Percentiles rank a stretch among this genome's conserved stretches.
These are phyloP conservation scores for Stichopus horrens DNA, from an alignment of 53 echinoderm and acorn worm genomes.

Conservation along the genomic window DNA sequence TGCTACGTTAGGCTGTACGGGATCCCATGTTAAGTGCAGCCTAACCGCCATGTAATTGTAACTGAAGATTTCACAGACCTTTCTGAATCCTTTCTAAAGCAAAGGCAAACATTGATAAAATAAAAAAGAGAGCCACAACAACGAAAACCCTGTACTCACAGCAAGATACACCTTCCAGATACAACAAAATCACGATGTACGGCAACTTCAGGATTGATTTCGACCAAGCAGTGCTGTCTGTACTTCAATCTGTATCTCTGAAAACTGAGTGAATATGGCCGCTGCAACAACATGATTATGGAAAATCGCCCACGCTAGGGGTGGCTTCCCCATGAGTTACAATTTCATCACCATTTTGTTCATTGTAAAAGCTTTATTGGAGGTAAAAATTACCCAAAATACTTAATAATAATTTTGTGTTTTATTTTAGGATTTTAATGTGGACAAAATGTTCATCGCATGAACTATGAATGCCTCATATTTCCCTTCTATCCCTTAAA, in stretches of 20 bases:
- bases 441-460: no score
- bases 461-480: no score
- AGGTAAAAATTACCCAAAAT: no score
- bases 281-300: slow-evolving; percentile 39
- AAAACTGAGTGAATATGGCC: slow-evolving; percentile 24
- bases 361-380: no score
- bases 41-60: not conserved
- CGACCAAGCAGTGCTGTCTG: not conserved
- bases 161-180: not conserved
- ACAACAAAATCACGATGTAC: not conserved
- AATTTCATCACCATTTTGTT: no score
- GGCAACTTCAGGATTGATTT: not conserved
- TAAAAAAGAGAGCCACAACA: no score
- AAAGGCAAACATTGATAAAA: no score
- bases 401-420: no score
- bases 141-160: not conserved
- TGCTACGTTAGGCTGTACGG: not conserved
- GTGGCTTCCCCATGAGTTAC: no score
- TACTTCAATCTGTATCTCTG: not conserved
- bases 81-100: not conserved
- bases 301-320: slow-evolving; percentile 40
- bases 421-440: no score
- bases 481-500: not conserved
- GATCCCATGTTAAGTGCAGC: not conserved
- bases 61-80: not conserved